phyloP scores from a whole-genome alignment of 2,797 vertebrate genomes.

The Acanthornis magna region DNA sequence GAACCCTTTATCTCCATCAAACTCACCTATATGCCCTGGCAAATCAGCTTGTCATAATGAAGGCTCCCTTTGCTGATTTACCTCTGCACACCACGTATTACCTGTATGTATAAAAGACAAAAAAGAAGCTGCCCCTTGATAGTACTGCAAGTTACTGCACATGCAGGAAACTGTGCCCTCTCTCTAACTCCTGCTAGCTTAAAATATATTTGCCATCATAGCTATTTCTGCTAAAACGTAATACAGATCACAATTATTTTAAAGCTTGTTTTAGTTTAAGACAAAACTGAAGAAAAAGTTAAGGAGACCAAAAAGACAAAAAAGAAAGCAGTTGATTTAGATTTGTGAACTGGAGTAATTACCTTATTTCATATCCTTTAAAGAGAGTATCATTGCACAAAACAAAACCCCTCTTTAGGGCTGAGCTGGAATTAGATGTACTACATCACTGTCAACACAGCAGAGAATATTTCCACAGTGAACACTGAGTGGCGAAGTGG shows the following conservation, averaged over 20 bases:
- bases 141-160: background rate
- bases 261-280: background rate
- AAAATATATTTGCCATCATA: background rate
- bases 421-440: background rate
- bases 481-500: constrained; percentile 38
- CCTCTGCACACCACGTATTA: background rate
- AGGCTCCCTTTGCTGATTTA: background rate
- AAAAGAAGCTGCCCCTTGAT: background rate
- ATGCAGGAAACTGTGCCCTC: background rate
- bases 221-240: background rate
- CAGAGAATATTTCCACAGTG: background rate
- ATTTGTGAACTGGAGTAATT: background rate
- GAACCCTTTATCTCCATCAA: background rate
- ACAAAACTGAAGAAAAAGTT: background rate
- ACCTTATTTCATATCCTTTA: background rate
- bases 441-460: background rate
- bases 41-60: background rate
- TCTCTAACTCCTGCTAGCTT: background rate
- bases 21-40: background rate
- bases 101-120: background rate
- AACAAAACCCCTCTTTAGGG: background rate
- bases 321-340: background rate
- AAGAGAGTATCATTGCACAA: background rate
- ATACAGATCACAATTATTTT: background rate
- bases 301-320: accelerated